Conservation (phyloP, 1,140 invertebrate genomes). For the Palaemon carinicauda region DNA sequence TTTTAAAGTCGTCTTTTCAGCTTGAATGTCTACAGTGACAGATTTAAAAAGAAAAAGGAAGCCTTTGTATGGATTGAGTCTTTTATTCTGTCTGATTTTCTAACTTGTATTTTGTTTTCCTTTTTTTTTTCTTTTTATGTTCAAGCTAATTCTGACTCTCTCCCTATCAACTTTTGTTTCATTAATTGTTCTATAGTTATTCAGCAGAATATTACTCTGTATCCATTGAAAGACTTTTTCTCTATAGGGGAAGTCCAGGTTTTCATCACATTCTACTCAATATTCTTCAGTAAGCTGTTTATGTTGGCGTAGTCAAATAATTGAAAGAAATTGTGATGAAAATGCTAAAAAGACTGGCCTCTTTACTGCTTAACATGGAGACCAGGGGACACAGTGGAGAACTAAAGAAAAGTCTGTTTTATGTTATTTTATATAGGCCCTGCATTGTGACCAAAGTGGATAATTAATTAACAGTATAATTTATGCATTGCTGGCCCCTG, state of each 20-base stretch:
- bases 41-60: conserved; percentile 48
- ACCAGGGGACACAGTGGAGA: conserved; percentile 60
- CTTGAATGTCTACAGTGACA: conserved; percentile 32
- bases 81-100: conserved; percentile 48
- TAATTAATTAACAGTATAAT: conserved; percentile 24
- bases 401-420: conserved; percentile 20
- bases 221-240: conserved; percentile 59
- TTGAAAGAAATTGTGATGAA: conserved; percentile 52
- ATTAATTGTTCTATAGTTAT: background rate
- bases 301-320: background rate
- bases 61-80: conserved; percentile 54
- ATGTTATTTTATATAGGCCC: conserved; percentile 21
- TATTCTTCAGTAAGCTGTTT: background rate
- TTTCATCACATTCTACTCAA: conserved; percentile 51
- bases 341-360: conserved; percentile 57
- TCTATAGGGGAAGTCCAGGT: conserved; percentile 58
- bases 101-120: conserved; percentile 17
- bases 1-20: conserved; percentile 26
- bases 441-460: conserved; percentile 26
- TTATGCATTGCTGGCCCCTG: conserved; percentile 60
- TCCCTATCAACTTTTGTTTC: conserved; percentile 15
- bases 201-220: conserved; percentile 45
- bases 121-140: conserved; percentile 21
- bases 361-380: conserved; percentile 50
- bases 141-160: conserved; percentile 1